A percentile compares a stretch with the other conserved stretches of the same genome.
These are phyloP conservation scores for Trissolcus brochymenae DNA, from an alignment of 2,888 invertebrate genomes.

Conservation along the genomic window DNA sequence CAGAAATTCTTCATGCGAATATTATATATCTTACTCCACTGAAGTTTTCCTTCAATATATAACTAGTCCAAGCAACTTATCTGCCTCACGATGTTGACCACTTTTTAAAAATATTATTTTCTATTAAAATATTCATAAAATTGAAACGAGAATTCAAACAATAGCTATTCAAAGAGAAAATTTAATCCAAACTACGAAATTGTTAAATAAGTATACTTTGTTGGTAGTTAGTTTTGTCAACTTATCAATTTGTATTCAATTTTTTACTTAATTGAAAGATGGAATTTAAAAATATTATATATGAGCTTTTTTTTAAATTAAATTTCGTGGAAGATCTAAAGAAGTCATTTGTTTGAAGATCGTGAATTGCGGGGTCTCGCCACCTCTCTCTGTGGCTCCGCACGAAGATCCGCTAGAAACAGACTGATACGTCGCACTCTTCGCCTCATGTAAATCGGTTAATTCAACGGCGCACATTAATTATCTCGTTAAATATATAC, in stretches of 20 bases:
- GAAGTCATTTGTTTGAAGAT: slow-evolving; percentile 45
- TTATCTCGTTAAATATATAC: slow-evolving; percentile 70
- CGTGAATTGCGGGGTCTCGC: slow-evolving; percentile 63
- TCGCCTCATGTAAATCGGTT: slow-evolving; percentile 70
- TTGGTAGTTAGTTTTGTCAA: too few species aligned
- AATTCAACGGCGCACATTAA: slow-evolving; percentile 72
- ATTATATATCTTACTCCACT: slow-evolving; percentile 29
- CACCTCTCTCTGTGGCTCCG: slow-evolving; percentile 59
- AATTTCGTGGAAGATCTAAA: slow-evolving; percentile 12
- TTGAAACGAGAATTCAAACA: too few species aligned
- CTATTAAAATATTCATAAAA: too few species aligned
- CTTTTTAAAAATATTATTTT: too few species aligned
- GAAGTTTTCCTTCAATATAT: neutral
- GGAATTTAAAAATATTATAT: too few species aligned
- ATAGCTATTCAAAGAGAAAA: too few species aligned
- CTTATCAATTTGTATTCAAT: too few species aligned
- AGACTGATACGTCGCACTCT: slow-evolving; percentile 57
- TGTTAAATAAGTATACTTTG: neutral
- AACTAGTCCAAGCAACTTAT: too few species aligned
- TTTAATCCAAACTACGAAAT: too few species aligned
- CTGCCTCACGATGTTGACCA: too few species aligned
- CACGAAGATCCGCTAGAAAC: slow-evolving; percentile 54
- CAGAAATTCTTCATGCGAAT: slow-evolving; percentile 43
- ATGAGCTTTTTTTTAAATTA: too few species aligned
- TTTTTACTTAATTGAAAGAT: too few species aligned